Evolutionary conservation across 2,113 vertebrate species (phyloP).

Genomic region (Pseudorhombus dupliciocellatus): DNA sequence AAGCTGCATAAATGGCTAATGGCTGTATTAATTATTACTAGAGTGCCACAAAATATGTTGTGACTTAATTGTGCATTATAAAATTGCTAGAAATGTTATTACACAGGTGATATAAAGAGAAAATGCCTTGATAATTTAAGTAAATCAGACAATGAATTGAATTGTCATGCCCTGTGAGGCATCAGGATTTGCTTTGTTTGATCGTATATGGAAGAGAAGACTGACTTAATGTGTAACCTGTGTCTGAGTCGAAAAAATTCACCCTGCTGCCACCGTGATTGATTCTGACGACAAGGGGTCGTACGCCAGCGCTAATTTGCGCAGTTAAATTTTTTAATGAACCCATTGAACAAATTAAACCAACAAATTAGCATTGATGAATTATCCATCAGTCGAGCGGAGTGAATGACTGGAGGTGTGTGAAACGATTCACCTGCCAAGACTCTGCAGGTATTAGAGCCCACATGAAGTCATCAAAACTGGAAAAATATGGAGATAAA

Average conservation of each 20-base stretch:
- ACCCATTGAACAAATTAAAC: slow-evolving; percentile 54
- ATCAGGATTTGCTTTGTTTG: slow-evolving; percentile 15
- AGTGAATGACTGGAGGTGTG: slow-evolving; percentile 5
- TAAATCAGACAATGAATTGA: background rate
- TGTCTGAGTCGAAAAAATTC: slow-evolving; percentile 42
- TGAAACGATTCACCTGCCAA: slow-evolving; percentile 8
- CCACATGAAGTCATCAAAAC: slow-evolving; percentile 1
- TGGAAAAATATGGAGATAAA: slow-evolving; percentile 26
- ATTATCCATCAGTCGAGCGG: slow-evolving; percentile 38
- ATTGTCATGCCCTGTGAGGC: background rate
- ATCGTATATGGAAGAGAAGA: slow-evolving; percentile 18
- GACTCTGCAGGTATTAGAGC: background rate
- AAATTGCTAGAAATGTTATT: no score
- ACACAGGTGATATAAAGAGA: no score
- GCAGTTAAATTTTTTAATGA: slow-evolving; percentile 54
- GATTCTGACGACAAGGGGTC: slow-evolving; percentile 49
- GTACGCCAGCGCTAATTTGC: slow-evolving; percentile 49
- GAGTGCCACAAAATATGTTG: no score
- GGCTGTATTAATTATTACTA: no score
- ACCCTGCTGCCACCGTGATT: slow-evolving; percentile 40
- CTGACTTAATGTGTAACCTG: slow-evolving; percentile 39
- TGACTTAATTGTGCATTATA: no score
- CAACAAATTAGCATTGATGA: slow-evolving; percentile 51
- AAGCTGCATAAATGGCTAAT: no score
- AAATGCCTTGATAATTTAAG: no score